phyloP scores from a whole-genome alignment of 1,140 invertebrate genomes.

The Drosophila bipectinata region DNA sequence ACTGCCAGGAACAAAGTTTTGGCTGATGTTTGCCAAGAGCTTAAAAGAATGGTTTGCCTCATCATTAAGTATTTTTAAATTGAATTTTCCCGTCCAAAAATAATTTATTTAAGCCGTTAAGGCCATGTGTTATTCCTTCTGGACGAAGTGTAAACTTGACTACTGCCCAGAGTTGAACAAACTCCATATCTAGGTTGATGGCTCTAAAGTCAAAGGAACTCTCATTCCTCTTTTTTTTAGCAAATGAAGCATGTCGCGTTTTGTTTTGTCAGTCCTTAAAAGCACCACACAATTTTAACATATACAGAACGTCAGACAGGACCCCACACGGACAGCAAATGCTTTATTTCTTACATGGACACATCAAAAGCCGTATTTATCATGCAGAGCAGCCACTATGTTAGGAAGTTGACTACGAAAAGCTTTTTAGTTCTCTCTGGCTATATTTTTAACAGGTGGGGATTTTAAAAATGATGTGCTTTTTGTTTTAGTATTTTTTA shows the following conservation, averaged over 20 bases:
- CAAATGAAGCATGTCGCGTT: constrained; percentile 58
- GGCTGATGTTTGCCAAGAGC: constrained; percentile 6
- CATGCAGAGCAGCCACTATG: constrained; percentile 56
- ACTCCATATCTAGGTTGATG: constrained; percentile 38
- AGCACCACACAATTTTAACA: constrained; percentile 32
- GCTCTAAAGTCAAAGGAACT: constrained; percentile 21
- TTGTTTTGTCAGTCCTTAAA: constrained; percentile 55
- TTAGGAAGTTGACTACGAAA: constrained; percentile 51
- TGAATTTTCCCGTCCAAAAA: background rate
- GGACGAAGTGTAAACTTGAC: background rate
- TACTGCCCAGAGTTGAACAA: constrained; percentile 28
- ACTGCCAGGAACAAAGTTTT: constrained; percentile 33
- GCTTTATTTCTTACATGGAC: constrained; percentile 33
- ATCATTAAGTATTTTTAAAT: background rate
- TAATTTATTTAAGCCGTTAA: background rate
- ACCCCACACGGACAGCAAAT: constrained; percentile 17
- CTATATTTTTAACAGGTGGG: constrained; percentile 34
- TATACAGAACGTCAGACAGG: constrained; percentile 14
- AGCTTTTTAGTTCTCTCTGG: constrained; percentile 52
- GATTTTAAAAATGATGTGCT: constrained; percentile 30
- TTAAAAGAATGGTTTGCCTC: background rate
- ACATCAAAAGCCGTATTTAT: constrained; percentile 69
- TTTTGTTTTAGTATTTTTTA: constrained; percentile 19
- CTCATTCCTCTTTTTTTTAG: constrained; percentile 39
- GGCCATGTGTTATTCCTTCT: background rate